These are phyloP conservation scores for Cephonodes hylas DNA, from an alignment of 2,888 invertebrate species.

Conservation along the genomic window DNA sequence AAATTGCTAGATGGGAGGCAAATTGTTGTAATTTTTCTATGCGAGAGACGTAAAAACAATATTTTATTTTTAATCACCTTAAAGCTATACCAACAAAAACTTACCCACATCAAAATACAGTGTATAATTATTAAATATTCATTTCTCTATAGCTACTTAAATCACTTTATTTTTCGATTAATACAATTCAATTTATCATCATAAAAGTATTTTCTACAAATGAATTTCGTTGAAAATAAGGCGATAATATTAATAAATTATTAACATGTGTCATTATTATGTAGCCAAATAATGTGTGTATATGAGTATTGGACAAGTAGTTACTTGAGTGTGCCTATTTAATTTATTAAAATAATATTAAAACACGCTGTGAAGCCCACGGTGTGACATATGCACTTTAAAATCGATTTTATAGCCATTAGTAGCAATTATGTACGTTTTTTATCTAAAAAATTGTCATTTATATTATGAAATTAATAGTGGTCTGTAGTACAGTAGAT, in stretches of 20 bases:
- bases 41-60: too few species aligned
- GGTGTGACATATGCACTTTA: constrained; percentile 49
- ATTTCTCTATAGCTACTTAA: too few species aligned
- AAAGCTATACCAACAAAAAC: too few species aligned
- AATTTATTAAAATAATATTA: constrained; percentile 43
- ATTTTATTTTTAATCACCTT: too few species aligned
- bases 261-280: constrained; percentile 9
- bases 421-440: constrained; percentile 51
- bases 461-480: constrained; percentile 22
- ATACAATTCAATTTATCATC: neutral
- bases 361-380: constrained; percentile 46
- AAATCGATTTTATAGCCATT: constrained; percentile 50
- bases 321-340: constrained; percentile 11
- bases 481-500: constrained; percentile 5
- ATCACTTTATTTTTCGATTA: neutral
- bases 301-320: neutral
- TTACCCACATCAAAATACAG: too few species aligned
- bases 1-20: too few species aligned
- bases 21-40: too few species aligned
- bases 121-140: too few species aligned
- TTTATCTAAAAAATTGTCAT: constrained; percentile 48
- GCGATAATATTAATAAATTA: constrained; percentile 10
- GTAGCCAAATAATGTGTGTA: neutral
- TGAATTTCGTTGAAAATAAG: neutral
- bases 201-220: neutral